A percentile compares a stretch with the other conserved stretches of the same genome.
phyloP scores from a whole-genome alignment of 30 jellyfish, hydroid and myxozoan species.

The Aurelia coerulea region DNA sequence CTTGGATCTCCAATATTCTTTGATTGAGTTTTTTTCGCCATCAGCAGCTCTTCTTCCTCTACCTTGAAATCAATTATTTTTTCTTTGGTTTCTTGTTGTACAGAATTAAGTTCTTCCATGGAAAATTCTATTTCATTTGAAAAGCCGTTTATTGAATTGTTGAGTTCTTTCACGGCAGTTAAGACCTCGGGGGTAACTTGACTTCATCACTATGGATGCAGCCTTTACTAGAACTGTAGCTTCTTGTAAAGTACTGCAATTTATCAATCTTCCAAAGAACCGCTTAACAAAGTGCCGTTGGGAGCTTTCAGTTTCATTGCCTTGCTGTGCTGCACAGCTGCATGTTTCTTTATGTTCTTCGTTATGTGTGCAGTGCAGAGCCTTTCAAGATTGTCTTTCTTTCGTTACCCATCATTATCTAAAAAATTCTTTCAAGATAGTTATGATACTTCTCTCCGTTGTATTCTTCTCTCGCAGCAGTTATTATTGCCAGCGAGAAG shows the following conservation, averaged over 20 bases:
- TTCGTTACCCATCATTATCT: no score
- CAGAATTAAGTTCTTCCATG: no score
- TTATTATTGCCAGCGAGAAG: background rate
- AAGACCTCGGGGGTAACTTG: no score
- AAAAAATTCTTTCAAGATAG: background rate
- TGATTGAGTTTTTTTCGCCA: no score
- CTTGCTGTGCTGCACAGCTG: background rate
- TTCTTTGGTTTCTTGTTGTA: no score
- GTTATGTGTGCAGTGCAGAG: constrained; percentile 1
- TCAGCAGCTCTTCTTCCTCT: no score
- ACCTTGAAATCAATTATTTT: no score
- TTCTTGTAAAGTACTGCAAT: background rate
- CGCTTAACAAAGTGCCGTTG: background rate
- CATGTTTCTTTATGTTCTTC: background rate
- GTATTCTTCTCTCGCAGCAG: background rate
- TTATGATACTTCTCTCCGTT: background rate
- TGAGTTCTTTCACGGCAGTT: no score
- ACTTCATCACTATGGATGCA: background rate
- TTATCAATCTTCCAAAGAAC: background rate
- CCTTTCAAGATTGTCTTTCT: background rate
- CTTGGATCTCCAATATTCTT: no score
- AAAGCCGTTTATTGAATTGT: no score
- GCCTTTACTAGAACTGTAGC: background rate
- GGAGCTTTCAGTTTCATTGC: background rate
- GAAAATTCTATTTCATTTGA: no score